Conservation (phyloP, 2,113 vertebrate genomes). For the Fukomys damarensis region DNA sequence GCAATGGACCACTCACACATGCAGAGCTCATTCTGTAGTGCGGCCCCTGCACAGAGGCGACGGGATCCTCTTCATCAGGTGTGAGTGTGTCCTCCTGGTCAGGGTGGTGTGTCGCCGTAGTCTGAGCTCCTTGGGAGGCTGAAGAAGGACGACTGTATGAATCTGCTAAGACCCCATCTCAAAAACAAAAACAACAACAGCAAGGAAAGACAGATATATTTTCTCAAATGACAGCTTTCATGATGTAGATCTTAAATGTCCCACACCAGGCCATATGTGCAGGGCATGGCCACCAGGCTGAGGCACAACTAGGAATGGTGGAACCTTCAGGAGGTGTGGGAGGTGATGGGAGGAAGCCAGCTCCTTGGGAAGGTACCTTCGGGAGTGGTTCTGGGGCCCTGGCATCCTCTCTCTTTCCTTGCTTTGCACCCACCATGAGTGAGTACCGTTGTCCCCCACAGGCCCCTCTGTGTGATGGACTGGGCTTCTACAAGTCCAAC, state of each 20-base stretch:
- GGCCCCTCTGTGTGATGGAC: neutral
- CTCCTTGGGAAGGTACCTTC: accelerated
- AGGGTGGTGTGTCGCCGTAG: neutral
- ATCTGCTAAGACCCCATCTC: neutral
- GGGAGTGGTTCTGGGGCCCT: no score
- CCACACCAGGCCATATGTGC: accelerated
- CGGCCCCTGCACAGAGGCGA: neutral
- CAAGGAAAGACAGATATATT: neutral
- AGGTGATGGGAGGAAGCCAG: no score
- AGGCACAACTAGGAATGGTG: neutral
- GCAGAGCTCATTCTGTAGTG: accelerated
- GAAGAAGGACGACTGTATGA: neutral
- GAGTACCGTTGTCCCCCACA: neutral
- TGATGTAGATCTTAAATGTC: neutral
- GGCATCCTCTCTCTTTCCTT: neutral
- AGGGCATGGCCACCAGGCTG: neutral
- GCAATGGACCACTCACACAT: accelerated
- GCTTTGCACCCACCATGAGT: neutral
- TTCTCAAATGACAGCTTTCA: neutral
- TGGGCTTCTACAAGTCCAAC: neutral
- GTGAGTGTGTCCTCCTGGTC: neutral
- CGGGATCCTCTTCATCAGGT: neutral
- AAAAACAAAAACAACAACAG: neutral
- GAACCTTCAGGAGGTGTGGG: no score
- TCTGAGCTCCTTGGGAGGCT: neutral